Percentiles rank a stretch among this genome's conserved stretches.
Conservation (phyloP, 2,888 invertebrate species). For the Ophion slaviceki region DNA sequence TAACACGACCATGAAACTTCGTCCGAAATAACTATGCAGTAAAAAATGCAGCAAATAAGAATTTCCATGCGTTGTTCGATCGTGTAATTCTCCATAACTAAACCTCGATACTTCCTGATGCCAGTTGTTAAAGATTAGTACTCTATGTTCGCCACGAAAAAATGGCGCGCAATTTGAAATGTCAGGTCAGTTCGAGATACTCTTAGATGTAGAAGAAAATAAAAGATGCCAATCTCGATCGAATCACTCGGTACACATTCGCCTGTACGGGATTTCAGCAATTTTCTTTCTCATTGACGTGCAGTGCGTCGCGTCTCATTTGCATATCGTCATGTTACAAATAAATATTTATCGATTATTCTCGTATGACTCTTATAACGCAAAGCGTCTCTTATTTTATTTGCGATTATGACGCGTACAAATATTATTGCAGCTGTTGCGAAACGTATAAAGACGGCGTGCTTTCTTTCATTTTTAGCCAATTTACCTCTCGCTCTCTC, state of each 20-base stretch:
- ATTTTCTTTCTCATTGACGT: constrained; percentile 11
- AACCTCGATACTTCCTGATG: too few relatives aligned
- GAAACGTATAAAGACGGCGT: constrained; percentile 34
- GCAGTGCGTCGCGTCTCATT: not conserved
- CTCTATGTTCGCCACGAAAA: too few relatives aligned
- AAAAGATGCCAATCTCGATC: not conserved
- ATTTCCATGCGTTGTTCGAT: too few relatives aligned
- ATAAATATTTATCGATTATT: constrained; percentile 18
- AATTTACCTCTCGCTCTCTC: not conserved
- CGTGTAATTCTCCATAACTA: too few relatives aligned
- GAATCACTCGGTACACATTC: not conserved
- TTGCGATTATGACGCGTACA: constrained; percentile 13
- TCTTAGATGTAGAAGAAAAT: not conserved
- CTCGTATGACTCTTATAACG: not conserved
- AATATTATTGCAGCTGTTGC: constrained; percentile 48
- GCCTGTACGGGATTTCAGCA: not conserved
- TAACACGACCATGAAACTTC: too few relatives aligned
- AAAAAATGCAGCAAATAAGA: too few relatives aligned
- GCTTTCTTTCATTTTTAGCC: constrained; percentile 1
- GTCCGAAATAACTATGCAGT: too few relatives aligned
- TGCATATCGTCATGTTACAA: not conserved
- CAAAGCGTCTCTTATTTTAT: not conserved
- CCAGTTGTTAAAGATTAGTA: too few relatives aligned
- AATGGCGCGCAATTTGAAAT: too few relatives aligned
- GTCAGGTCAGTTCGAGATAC: too few relatives aligned